Evolutionary conservation across 1,140 invertebrate genomes (phyloP).

Genomic region (Aphelenchoides besseyi): DNA sequence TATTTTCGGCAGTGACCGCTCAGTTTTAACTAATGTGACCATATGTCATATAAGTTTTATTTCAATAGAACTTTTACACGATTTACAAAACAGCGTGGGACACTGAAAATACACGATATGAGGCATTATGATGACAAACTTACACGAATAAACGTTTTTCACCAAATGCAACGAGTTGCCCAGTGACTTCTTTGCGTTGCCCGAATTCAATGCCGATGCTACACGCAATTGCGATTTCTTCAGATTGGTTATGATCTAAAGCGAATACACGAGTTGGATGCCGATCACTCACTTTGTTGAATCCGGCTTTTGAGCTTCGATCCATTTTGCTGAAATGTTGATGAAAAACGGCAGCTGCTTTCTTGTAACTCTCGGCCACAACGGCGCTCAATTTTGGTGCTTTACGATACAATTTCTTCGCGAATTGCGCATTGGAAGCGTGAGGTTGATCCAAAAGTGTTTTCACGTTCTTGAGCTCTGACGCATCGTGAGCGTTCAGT

Average conservation of each 20-base stretch:
- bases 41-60: background rate
- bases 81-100: background rate
- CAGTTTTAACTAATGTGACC: too few species aligned
- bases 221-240: background rate
- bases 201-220: background rate
- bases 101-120: background rate
- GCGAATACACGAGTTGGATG: background rate
- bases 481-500: background rate
- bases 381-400: conserved; percentile 1
- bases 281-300: background rate
- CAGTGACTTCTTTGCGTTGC: background rate
- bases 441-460: background rate
- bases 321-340: background rate
- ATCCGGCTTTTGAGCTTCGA: background rate
- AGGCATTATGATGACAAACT: background rate
- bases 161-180: background rate
- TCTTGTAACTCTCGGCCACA: background rate
- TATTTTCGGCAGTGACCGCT: too few species aligned
- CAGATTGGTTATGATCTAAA: background rate
- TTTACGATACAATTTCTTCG: background rate
- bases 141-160: background rate
- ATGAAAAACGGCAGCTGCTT: background rate
- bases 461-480: background rate
- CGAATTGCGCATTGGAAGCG: background rate
- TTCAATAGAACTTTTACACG: background rate